Evolutionary conservation across 2,888 invertebrate genomes (phyloP).

Genomic region (Elegia similella): DNA sequence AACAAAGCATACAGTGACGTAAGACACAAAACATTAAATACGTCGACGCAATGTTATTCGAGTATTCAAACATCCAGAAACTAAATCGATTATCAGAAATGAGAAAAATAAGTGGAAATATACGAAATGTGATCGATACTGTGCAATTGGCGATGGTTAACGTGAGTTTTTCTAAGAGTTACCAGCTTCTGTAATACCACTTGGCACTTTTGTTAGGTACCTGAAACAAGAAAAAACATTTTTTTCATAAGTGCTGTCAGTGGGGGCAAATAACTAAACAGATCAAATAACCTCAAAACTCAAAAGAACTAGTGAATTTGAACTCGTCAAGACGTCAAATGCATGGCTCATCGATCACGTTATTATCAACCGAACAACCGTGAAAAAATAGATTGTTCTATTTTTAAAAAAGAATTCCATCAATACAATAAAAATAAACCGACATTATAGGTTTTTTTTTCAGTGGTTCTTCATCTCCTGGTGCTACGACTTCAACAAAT

Average conservation of each 20-base stretch:
- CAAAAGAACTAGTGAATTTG: not conserved
- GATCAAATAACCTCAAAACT: not conserved
- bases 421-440: no score
- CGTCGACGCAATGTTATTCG: not conserved
- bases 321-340: no score
- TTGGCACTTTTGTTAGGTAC: conserved; percentile 15
- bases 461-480: no score
- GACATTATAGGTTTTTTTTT: no score
- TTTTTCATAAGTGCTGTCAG: not conserved
- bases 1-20: conserved; percentile 1
- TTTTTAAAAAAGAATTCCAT: no score
- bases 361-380: not conserved
- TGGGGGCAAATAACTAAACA: not conserved
- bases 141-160: conserved; percentile 5
- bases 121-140: conserved; percentile 16
- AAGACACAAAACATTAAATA: not conserved
- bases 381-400: no score
- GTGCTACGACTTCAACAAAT: no score
- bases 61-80: not conserved
- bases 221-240: conserved; percentile 22
- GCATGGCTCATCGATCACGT: not conserved
- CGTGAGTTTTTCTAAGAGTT: not conserved
- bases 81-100: not conserved
- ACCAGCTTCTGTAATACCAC: not conserved
- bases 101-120: conserved; percentile 9